Evolutionary conservation across 2,113 vertebrate species (phyloP).

Genomic region (Helogale parvula): DNA sequence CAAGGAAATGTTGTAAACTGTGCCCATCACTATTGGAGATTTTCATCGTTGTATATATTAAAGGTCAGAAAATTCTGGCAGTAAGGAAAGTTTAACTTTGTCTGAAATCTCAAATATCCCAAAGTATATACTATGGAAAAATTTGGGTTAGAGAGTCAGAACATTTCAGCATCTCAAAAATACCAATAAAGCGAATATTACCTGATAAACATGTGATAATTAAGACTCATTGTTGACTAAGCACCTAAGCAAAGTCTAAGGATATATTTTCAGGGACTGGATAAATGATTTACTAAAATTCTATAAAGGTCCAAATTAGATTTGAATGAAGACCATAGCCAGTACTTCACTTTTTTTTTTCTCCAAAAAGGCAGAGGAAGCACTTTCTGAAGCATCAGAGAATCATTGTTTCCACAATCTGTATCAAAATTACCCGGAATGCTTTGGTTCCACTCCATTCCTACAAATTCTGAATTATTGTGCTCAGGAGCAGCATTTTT

Average conservation of each 20-base stretch:
- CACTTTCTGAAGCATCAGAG: background rate
- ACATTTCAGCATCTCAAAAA: background rate
- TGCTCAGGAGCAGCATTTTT: background rate
- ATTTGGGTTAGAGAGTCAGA: background rate
- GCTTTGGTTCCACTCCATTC: background rate
- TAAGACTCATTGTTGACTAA: slow-evolving; percentile 28
- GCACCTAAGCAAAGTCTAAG: background rate
- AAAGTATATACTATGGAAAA: background rate
- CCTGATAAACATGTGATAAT: background rate
- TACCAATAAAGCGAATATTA: background rate
- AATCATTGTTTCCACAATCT: background rate
- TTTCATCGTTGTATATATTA: background rate
- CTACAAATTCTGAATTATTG: background rate
- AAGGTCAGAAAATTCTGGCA: background rate
- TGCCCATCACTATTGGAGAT: background rate
- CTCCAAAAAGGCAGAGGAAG: background rate
- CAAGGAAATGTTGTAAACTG: background rate
- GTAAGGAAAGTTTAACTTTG: background rate
- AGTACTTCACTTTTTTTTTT: background rate
- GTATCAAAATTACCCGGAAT: background rate
- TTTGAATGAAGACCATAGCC: background rate
- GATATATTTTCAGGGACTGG: background rate
- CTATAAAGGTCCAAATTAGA: background rate
- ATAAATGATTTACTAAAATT: slow-evolving; percentile 25
- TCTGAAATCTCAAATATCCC: background rate